Percentiles rank a stretch among this genome's conserved stretches.
Evolutionary conservation across 2,113 vertebrate species (phyloP).

Genomic region (Nicator chloris): DNA sequence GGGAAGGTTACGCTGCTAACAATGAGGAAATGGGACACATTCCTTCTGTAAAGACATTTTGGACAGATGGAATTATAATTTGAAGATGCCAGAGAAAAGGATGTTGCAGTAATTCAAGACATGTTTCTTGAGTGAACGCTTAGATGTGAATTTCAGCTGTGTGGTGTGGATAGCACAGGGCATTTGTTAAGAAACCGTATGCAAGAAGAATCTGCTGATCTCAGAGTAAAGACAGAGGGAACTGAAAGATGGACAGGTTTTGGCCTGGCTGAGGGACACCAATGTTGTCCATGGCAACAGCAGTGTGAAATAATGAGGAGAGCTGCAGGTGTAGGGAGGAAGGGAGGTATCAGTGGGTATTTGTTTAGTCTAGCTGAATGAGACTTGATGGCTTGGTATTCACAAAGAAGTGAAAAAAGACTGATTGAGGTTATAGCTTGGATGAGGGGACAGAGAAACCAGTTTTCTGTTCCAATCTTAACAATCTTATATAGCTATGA

Average conservation of each 20-base stretch:
- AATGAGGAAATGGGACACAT: not conserved
- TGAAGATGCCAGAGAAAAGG: not conserved
- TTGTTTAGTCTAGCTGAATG: not conserved
- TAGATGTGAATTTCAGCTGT: not conserved
- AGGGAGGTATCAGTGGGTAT: not conserved
- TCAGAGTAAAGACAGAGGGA: not conserved
- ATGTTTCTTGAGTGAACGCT: not conserved
- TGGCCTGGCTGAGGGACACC: not conserved
- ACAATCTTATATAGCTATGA: not conserved
- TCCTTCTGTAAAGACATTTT: not conserved
- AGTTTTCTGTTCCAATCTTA: not conserved
- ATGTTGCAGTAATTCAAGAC: not conserved
- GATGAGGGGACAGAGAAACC: not conserved
- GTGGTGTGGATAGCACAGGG: not conserved
- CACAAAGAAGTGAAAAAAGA: not conserved
- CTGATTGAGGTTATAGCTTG: not conserved
- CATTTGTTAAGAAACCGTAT: not conserved
- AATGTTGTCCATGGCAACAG: not conserved
- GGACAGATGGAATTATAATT: not conserved
- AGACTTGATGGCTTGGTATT: not conserved
- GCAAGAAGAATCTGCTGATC: not conserved
- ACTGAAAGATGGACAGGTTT: not conserved
- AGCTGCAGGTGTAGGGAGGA: not conserved
- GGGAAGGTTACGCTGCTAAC: not conserved
- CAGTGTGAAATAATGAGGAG: not conserved